Conservation (phyloP, 2,797 vertebrate species). For the Myotis planiceps region DNA sequence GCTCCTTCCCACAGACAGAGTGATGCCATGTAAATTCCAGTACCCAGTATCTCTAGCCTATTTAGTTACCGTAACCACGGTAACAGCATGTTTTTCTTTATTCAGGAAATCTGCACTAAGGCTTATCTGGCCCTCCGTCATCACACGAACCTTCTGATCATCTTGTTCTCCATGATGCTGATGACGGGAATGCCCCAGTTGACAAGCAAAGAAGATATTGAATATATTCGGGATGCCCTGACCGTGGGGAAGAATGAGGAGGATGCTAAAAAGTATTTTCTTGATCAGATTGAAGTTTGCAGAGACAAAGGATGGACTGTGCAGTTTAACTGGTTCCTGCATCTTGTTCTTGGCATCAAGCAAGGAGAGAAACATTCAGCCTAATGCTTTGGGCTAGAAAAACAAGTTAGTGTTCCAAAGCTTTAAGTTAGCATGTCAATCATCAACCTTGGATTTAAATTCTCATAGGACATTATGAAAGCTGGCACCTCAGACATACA, state of each 20-base stretch:
- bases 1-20: background rate
- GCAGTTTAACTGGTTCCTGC: conserved; percentile 99
- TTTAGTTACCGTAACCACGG: background rate
- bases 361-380: conserved; percentile 98
- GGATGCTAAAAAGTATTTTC: conserved; percentile 95
- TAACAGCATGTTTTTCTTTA: conserved; percentile 34
- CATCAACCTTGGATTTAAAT: conserved; percentile 24
- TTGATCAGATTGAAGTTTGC: conserved; percentile 99
- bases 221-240: conserved; percentile 96
- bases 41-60: background rate
- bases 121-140: conserved; percentile 97
- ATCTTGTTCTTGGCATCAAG: conserved; percentile 98
- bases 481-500: background rate
- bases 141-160: conserved; percentile 98
- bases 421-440: background rate
- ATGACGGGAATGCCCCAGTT: conserved; percentile 99
- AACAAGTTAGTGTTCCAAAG: background rate
- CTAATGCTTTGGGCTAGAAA: conserved; percentile 76
- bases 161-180: conserved; percentile 99
- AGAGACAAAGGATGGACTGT: conserved; percentile 99
- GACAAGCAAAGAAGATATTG: conserved; percentile 98
- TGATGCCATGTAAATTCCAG: background rate
- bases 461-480: conserved; percentile 9
- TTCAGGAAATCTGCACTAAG: conserved; percentile 94
- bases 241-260: conserved; percentile 95